These are phyloP conservation scores for Gambusia holbrooki DNA, from an alignment of 2,113 vertebrate species.

Conservation along the genomic window DNA sequence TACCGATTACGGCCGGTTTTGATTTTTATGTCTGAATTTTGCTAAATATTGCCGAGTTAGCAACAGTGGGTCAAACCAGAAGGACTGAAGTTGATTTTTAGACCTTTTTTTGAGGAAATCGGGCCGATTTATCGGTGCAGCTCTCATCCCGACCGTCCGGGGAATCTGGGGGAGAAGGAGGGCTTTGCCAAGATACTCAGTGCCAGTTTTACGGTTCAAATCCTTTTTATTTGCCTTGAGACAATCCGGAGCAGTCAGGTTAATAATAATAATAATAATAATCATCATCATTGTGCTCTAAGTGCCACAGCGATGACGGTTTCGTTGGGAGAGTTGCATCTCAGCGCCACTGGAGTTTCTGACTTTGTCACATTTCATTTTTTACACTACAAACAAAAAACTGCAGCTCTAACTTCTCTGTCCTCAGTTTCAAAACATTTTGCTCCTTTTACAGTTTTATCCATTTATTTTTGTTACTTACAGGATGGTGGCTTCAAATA, in stretches of 20 bases:
- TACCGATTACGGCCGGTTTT: too few relatives aligned
- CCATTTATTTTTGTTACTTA: neutral
- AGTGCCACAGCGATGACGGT: constrained; percentile 36
- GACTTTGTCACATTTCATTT: neutral
- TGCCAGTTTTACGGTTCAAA: constrained; percentile 66
- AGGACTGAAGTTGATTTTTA: too few relatives aligned
- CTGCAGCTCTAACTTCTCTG: neutral
- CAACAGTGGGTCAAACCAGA: too few relatives aligned
- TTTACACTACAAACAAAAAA: constrained; percentile 8
- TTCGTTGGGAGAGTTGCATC: constrained; percentile 8
- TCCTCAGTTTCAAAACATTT: neutral
- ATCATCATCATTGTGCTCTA: constrained; percentile 8
- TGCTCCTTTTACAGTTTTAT: neutral
- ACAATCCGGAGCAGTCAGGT: constrained; percentile 75
- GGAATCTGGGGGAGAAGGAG: constrained; percentile 25
- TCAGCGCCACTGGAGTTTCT: constrained; percentile 44
- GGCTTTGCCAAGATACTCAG: constrained; percentile 76
- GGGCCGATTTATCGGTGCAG: too few relatives aligned
- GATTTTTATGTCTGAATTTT: too few relatives aligned
- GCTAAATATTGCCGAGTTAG: too few relatives aligned
- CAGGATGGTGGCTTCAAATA: neutral
- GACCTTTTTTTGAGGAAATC: too few relatives aligned
- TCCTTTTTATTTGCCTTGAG: constrained; percentile 76
- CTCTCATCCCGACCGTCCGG: constrained; percentile 25
- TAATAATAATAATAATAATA: neutral